Percentiles rank a stretch among this genome's conserved stretches.
phyloP scores from a whole-genome alignment of 2,797 vertebrate species.

The Anomalospiza imberbis region DNA sequence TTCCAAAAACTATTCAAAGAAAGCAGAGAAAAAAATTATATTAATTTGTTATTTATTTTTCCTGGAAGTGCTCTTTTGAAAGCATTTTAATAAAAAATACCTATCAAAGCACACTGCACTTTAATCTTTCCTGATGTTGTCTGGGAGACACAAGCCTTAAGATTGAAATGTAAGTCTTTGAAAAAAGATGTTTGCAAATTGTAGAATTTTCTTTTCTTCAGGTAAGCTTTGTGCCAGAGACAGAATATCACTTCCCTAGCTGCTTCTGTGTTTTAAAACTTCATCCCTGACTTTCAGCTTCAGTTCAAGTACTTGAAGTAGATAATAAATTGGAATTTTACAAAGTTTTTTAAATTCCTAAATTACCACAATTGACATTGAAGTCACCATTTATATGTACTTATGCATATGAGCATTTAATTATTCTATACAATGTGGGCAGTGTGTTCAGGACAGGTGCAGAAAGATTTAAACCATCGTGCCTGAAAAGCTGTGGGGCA shows the following conservation, averaged over 20 bases:
- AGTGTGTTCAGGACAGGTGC: background rate
- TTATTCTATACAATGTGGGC: background rate
- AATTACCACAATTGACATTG: background rate
- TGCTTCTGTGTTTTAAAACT: background rate
- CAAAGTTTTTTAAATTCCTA: background rate
- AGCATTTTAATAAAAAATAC: conserved; percentile 21
- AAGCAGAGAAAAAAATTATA: background rate
- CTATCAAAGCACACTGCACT: background rate
- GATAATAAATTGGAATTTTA: background rate
- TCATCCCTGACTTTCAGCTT: background rate
- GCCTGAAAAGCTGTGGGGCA: background rate
- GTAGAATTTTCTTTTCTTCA: background rate
- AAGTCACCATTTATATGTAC: background rate
- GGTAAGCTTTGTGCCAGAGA: background rate
- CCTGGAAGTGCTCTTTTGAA: background rate
- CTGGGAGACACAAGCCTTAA: background rate
- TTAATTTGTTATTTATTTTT: conserved; percentile 7
- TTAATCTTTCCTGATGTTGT: conserved; percentile 8
- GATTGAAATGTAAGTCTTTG: background rate
- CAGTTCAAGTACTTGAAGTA: background rate
- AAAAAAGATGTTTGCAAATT: background rate
- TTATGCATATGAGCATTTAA: background rate
- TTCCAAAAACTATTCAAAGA: background rate
- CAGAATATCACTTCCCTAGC: background rate
- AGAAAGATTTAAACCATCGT: background rate